These are phyloP conservation scores for Alloscopus bannaensis DNA, from an alignment of 2,888 invertebrate genomes.

Conservation along the genomic window DNA sequence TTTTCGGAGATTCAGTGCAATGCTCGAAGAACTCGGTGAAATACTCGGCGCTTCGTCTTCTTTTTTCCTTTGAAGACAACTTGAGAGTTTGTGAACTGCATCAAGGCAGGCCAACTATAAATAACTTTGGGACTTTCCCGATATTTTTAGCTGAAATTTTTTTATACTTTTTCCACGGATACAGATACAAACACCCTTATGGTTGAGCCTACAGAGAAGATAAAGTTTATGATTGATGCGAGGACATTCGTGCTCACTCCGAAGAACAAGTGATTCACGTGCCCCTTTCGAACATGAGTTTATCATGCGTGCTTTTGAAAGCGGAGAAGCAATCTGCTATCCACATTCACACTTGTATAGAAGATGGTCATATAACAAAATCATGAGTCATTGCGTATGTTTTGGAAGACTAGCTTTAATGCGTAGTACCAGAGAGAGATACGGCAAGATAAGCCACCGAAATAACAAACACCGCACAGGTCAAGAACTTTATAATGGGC, in stretches of 20 bases:
- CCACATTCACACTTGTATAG: no score
- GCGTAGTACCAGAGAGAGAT: slow-evolving; percentile 2
- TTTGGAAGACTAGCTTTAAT: no score
- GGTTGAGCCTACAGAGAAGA: slow-evolving; percentile 17
- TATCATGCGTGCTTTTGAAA: no score
- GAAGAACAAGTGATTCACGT: no score
- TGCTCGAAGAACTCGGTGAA: slow-evolving; percentile 5
- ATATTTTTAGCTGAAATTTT: slow-evolving; percentile 54
- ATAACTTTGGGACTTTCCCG: slow-evolving; percentile 58
- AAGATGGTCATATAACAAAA: no score
- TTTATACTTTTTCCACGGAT: background rate
- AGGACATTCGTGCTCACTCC: slow-evolving; percentile 20
- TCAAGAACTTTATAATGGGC: slow-evolving; percentile 26
- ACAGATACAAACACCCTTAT: background rate
- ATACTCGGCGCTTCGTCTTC: background rate
- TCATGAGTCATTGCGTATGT: no score
- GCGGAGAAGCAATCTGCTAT: no score
- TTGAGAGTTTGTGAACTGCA: slow-evolving; percentile 40
- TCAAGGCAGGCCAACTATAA: slow-evolving; percentile 47
- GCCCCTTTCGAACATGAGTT: no score
- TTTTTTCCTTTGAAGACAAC: no score
- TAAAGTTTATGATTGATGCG: slow-evolving; percentile 53
- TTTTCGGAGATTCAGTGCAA: no score
- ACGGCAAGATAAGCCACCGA: background rate
- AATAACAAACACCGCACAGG: slow-evolving; percentile 31